phyloP scores from a whole-genome alignment of 1,140 invertebrate species.

The Drosophila malerkotliana region DNA sequence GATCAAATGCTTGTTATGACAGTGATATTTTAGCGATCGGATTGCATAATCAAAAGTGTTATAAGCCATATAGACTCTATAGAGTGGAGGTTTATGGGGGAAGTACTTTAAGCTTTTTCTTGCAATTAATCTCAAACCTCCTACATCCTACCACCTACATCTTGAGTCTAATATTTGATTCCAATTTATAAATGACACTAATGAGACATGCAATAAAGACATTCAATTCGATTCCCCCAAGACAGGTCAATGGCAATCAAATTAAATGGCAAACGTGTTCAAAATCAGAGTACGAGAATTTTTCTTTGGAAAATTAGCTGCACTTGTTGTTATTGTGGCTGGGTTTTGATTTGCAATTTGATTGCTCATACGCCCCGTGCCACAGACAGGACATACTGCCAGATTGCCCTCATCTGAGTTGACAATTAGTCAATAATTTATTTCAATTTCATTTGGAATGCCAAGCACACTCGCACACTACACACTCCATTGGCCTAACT shows the following conservation, averaged over 20 bases:
- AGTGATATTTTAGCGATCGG: constrained; percentile 35
- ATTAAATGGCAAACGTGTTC: constrained; percentile 61
- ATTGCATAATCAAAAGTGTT: constrained; percentile 28
- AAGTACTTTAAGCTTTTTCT: background rate
- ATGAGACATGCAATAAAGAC: constrained; percentile 58
- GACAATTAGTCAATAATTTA: constrained; percentile 83
- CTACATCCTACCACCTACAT: background rate
- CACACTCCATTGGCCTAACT: constrained; percentile 50
- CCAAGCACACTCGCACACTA: constrained; percentile 46
- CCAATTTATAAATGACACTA: constrained; percentile 49
- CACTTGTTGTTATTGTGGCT: constrained; percentile 37
- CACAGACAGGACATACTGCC: constrained; percentile 19
- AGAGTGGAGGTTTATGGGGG: background rate
- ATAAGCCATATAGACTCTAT: background rate
- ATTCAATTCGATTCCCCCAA: constrained; percentile 39
- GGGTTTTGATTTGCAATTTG: constrained; percentile 41
- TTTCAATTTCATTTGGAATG: constrained; percentile 80
- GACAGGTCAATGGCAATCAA: constrained; percentile 60
- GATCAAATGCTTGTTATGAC: constrained; percentile 39
- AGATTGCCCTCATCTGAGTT: constrained; percentile 61
- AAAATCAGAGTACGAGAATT: constrained; percentile 13
- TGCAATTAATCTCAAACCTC: background rate
- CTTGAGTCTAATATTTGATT: constrained; percentile 25
- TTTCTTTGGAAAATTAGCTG: constrained; percentile 67
- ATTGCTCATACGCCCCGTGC: constrained; percentile 54